A percentile compares a stretch with the other conserved stretches of the same genome.
Conservation (phyloP, 2,888 invertebrate genomes). For the Stomorhina lunata region DNA sequence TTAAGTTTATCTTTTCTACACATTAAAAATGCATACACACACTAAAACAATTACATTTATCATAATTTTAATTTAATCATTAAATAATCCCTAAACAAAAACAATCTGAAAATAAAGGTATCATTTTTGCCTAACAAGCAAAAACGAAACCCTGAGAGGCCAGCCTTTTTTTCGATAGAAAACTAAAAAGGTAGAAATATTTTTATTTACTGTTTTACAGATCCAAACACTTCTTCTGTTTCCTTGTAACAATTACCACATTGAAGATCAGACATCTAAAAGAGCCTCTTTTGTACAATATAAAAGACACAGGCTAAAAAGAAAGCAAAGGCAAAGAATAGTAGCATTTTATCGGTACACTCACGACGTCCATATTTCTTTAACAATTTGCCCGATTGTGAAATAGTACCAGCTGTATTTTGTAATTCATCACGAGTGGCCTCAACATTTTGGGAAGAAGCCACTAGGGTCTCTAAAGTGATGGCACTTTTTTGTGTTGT, state of each 20-base stretch:
- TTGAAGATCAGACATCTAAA: conserved; percentile 81
- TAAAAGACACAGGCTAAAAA: conserved; percentile 95
- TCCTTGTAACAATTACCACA: background rate
- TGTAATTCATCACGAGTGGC: conserved; percentile 91
- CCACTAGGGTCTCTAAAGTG: conserved; percentile 88
- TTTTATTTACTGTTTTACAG: background rate
- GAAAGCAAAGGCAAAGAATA: conserved; percentile 92
- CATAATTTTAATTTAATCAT: conserved; percentile 14
- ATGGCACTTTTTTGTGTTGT: conserved; percentile 93
- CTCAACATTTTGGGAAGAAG: conserved; percentile 86
- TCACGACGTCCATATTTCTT: conserved; percentile 97
- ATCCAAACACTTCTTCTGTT: background rate
- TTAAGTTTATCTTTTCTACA: conserved; percentile 36
- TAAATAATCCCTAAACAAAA: conserved; percentile 56
- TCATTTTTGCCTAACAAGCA: conserved; percentile 4
- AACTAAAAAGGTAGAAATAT: too few relatives aligned
- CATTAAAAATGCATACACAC: conserved; percentile 50
- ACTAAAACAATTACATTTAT: conserved; percentile 23
- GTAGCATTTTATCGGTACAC: conserved; percentile 95
- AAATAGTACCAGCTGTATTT: conserved; percentile 91
- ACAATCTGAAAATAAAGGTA: conserved; percentile 48
- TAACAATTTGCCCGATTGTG: conserved; percentile 93
- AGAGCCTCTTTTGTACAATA: conserved; percentile 93
- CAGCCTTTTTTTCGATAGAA: conserved; percentile 17
- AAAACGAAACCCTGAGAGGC: conserved; percentile 39